phyloP scores from a whole-genome alignment of 2,113 vertebrate genomes.

The Canis aureus region DNA sequence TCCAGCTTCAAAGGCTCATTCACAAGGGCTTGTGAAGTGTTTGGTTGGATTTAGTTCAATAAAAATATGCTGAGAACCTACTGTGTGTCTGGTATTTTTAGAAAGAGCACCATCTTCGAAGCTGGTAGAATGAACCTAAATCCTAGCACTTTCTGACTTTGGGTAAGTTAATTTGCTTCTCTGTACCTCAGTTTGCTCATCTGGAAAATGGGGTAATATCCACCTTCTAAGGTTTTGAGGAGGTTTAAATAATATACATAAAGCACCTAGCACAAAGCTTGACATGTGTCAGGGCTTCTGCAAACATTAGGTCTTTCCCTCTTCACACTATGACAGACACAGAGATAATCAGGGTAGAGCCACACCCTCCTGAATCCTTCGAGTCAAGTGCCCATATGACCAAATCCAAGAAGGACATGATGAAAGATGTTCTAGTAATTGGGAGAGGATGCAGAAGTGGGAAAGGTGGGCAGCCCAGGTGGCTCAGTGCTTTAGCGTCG shows the following conservation, averaged over 20 bases:
- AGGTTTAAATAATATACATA: neutral
- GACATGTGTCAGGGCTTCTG: neutral
- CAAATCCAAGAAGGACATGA: neutral
- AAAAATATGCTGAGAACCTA: neutral
- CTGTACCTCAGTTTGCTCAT: neutral
- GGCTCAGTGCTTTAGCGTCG: no score
- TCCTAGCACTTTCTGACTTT: neutral
- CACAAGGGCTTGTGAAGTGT: neutral
- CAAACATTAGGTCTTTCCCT: neutral
- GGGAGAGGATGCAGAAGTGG: neutral
- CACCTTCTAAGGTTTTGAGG: neutral
- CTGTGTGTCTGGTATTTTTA: neutral
- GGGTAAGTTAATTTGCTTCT: neutral
- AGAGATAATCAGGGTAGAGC: rapidly evolving
- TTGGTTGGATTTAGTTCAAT: constrained; percentile 39
- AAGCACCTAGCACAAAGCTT: neutral
- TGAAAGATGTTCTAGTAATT: neutral
- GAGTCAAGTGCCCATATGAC: neutral
- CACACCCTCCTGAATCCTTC: neutral
- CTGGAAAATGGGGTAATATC: neutral
- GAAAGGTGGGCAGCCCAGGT: neutral
- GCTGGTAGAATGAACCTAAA: neutral
- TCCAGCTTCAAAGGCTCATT: constrained; percentile 10
- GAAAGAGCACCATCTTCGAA: neutral
- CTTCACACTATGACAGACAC: neutral